These are phyloP conservation scores for Pollenia labialis DNA, from an alignment of 2,888 invertebrate species.

Conservation along the genomic window DNA sequence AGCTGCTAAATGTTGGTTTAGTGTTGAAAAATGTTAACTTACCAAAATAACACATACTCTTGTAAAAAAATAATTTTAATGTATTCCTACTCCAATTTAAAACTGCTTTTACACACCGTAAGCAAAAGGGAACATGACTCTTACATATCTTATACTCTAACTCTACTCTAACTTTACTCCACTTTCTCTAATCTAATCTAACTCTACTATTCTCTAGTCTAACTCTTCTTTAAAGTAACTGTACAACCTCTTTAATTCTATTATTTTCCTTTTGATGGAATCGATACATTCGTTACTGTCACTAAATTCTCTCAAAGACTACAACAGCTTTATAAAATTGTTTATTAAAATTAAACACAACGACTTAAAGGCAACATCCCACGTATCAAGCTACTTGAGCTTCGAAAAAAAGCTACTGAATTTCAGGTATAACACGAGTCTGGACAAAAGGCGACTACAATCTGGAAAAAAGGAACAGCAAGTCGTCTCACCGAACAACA, in stretches of 20 bases:
- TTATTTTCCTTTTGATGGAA: background rate
- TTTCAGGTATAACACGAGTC: conserved; percentile 36
- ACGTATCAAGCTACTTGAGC: conserved; percentile 46
- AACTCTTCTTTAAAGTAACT: background rate
- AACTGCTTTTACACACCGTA: no score
- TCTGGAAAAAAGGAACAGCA: background rate
- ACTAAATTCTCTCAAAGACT: background rate
- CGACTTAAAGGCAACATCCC: conserved; percentile 58
- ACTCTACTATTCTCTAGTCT: background rate
- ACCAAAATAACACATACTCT: no score
- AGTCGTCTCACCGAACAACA: conserved; percentile 24
- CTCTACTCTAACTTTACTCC: background rate
- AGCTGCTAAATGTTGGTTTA: background rate
- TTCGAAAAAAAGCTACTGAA: conserved; percentile 29
- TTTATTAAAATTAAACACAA: conserved; percentile 67
- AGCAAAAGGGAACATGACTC: no score
- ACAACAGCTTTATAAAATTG: conserved; percentile 36
- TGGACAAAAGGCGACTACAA: conserved; percentile 29
- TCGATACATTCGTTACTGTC: background rate
- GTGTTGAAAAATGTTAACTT: no score
- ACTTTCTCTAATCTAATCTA: background rate
- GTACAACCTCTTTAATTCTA: background rate
- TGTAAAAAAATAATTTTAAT: no score
- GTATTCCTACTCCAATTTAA: no score
- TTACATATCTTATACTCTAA: no score